Evolutionary conservation across 2,888 invertebrate species (phyloP).

Genomic region (Pachycephus smyrnensis): DNA sequence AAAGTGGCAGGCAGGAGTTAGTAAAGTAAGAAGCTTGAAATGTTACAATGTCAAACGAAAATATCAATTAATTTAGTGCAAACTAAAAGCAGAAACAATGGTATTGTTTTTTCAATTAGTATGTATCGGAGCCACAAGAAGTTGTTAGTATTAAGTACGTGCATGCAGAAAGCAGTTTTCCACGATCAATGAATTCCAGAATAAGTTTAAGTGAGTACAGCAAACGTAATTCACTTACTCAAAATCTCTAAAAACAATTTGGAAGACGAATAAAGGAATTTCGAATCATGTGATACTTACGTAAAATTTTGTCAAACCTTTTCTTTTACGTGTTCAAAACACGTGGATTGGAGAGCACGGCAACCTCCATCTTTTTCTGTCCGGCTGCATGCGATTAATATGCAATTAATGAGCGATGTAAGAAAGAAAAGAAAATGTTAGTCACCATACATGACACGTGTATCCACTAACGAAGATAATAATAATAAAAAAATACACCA

Average conservation of each 20-base stretch:
- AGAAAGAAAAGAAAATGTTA: neutral
- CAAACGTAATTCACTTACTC: neutral
- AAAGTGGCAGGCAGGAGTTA: constrained; percentile 25
- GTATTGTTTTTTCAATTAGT: neutral
- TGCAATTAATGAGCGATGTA: constrained; percentile 39
- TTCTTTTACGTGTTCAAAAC: constrained; percentile 49
- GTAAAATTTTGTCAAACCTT: constrained; percentile 14
- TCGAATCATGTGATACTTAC: constrained; percentile 27
- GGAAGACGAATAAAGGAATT: neutral
- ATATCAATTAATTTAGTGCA: neutral
- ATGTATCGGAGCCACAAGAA: neutral
- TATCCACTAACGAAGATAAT: neutral
- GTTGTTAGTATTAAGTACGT: neutral
- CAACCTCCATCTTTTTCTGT: constrained; percentile 54
- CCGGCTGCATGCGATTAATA: constrained; percentile 64
- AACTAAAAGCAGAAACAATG: neutral
- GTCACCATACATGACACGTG: neutral
- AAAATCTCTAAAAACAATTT: neutral
- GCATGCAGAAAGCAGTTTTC: neutral
- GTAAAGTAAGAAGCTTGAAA: neutral
- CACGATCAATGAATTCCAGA: neutral
- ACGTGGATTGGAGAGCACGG: constrained; percentile 52
- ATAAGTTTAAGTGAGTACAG: neutral
- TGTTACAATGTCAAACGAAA: neutral
- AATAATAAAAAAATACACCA: neutral